Evolutionary conservation across 1,140 invertebrate species (phyloP).

Genomic region (Coboldia fuscipes): DNA sequence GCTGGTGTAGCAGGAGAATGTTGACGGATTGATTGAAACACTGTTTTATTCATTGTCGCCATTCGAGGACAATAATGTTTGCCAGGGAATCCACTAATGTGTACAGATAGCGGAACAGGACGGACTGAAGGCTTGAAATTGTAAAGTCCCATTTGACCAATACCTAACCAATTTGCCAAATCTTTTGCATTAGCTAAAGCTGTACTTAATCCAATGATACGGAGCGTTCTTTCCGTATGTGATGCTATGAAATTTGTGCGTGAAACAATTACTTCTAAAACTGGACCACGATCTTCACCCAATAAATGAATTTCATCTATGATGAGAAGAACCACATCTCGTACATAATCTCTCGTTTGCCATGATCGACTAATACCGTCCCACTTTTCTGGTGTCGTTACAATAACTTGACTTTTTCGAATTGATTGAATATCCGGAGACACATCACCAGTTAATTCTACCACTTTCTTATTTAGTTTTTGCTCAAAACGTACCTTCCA

Average conservation of each 20-base stretch:
- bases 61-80: constrained; percentile 98
- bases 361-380: constrained; percentile 94
- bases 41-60: constrained; percentile 99
- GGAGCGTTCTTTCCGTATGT: constrained; percentile 52
- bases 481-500: constrained; percentile 82
- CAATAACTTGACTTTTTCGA: constrained; percentile 68
- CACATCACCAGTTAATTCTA: constrained; percentile 93
- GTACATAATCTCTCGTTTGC: constrained; percentile 91
- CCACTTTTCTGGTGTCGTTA: constrained; percentile 99
- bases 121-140: constrained; percentile 96
- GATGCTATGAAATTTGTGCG: constrained; percentile 79
- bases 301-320: constrained; percentile 98
- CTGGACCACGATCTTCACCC: constrained; percentile 70
- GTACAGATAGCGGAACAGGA: constrained; percentile 91
- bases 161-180: constrained; percentile 90
- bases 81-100: constrained; percentile 67
- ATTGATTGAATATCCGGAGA: constrained; percentile 82
- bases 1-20: constrained; percentile 81
- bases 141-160: constrained; percentile 76
- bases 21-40: constrained; percentile 83
- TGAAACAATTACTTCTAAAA: constrained; percentile 70
- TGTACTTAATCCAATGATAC: constrained; percentile 90
- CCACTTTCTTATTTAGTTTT: constrained; percentile 61
- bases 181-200: constrained; percentile 94
- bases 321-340: constrained; percentile 77